Evolutionary conservation across 1,140 invertebrate genomes (phyloP), one percentile per base, ranked within the genome.

Genomic region (Zaprionus kolodkinae): DNA sequence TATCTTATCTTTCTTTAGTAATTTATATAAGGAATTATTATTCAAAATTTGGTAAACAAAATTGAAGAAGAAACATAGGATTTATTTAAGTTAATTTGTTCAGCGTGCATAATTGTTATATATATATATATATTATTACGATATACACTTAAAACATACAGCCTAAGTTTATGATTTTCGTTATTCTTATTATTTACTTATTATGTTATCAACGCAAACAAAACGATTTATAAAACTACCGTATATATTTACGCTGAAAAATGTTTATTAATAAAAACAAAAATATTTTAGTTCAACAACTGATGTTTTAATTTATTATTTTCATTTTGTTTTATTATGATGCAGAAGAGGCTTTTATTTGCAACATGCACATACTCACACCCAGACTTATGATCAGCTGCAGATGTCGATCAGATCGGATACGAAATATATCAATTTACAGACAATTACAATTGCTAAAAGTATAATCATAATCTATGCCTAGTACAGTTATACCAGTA

Each of bases 91-190:
- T 76, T 72, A 80, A 70, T 86, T 81, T 86, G 83, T 86, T 86
- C 68, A 86, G 69, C 79, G 83, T 87, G 83, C 83, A 87, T 89
- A 88, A 89, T 88, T 88, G 84, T 88, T 88, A 90, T 87, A 81
- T 72, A 68, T 78, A 68, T 78, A 50, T 69, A 79, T 69, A 60
- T 52, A 45, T 45, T 45, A 45, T 45, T 35, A 52, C 25, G 30
- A 55, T 55, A 70, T 76, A 75, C 65, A 86, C 76, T 87, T 73
- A 82, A 78, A 79, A 62, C 77, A 69, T 61, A 79, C 82, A 68
- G 71, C 55, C 78, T 89, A 88, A 84, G 78, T 89, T 89, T 77
- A 80, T 84, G 76, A 84, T 88, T 88, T 88, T 89, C 85, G 85
- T 88, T 88, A 88, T 88, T 48, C 56, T 78, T 89, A 78, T 88